Percentiles rank a stretch among this genome's conserved stretches.
These are phyloP conservation scores for Scelioninae gen. 1 DNA, from an alignment of 2,888 invertebrate species.

Conservation along the genomic window DNA sequence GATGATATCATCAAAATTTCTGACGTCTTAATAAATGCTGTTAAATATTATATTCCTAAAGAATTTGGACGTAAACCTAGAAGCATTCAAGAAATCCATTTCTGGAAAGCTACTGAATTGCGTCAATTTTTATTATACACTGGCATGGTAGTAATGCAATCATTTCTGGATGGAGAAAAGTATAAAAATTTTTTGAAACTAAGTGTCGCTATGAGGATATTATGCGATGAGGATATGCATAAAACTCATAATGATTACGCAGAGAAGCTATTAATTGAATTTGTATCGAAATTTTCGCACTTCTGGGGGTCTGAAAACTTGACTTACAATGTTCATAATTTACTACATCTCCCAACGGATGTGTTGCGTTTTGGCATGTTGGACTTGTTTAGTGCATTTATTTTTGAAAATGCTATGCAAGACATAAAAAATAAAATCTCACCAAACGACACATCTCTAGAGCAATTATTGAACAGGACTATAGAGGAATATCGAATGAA, in stretches of 20 bases:
- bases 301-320: constrained; percentile 68
- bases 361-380: constrained; percentile 10
- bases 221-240: constrained; percentile 17
- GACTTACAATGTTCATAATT: constrained; percentile 74
- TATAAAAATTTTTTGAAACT: constrained; percentile 70
- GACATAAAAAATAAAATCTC: constrained; percentile 6
- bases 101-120: constrained; percentile 73
- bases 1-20: too few species aligned
- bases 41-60: neutral
- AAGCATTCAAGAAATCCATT: constrained; percentile 12
- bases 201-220: constrained; percentile 62
- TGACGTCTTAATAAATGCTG: too few species aligned
- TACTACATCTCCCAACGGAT: constrained; percentile 72
- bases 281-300: constrained; percentile 22
- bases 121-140: constrained; percentile 11
- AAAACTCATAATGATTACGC: constrained; percentile 31
- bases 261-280: constrained; percentile 38
- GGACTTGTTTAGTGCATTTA: constrained; percentile 16
- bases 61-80: constrained; percentile 20
- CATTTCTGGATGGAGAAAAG: neutral
- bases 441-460: constrained; percentile 16
- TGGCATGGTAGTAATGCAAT: neutral
- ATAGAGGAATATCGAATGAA: constrained; percentile 15
- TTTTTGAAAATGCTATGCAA: constrained; percentile 22
- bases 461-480: constrained; percentile 16